Conservation (phyloP, 2,797 vertebrate species). For the Rhynchotus rufescens region DNA sequence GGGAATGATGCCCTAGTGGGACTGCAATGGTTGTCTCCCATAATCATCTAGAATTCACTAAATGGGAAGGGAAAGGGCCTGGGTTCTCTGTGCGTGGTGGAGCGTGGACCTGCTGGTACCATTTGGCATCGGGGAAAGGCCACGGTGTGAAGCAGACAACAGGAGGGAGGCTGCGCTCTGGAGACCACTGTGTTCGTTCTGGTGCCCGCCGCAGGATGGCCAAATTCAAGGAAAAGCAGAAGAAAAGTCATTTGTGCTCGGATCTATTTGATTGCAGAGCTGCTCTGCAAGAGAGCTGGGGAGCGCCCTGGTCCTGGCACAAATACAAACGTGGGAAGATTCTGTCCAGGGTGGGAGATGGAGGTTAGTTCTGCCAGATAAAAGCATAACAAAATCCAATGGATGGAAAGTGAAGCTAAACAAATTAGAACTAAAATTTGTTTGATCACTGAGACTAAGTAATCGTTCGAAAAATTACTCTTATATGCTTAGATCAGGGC, state of each 20-base stretch:
- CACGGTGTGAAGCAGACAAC: background rate
- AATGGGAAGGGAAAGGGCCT: background rate
- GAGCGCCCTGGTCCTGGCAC: background rate
- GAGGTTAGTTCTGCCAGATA: background rate
- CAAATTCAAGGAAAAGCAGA: background rate
- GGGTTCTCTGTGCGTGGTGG: background rate
- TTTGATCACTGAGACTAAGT: conserved; percentile 11
- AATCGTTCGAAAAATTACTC: conserved; percentile 27
- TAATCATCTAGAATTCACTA: background rate
- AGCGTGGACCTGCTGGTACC: background rate
- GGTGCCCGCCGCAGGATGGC: rapidly evolving
- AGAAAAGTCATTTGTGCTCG: background rate
- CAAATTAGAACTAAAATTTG: conserved; percentile 36
- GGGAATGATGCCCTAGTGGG: background rate
- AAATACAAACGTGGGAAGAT: background rate
- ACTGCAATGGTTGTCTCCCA: background rate
- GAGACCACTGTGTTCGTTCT: rapidly evolving
- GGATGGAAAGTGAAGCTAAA: conserved; percentile 1
- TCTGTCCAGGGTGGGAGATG: rapidly evolving
- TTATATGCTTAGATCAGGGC: background rate
- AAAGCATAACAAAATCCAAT: background rate
- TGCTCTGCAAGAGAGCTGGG: rapidly evolving
- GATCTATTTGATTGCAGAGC: background rate
- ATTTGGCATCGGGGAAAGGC: background rate
- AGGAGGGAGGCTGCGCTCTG: background rate